Evolutionary conservation across 2,113 vertebrate species (phyloP).

Genomic region (Rhineura floridana): DNA sequence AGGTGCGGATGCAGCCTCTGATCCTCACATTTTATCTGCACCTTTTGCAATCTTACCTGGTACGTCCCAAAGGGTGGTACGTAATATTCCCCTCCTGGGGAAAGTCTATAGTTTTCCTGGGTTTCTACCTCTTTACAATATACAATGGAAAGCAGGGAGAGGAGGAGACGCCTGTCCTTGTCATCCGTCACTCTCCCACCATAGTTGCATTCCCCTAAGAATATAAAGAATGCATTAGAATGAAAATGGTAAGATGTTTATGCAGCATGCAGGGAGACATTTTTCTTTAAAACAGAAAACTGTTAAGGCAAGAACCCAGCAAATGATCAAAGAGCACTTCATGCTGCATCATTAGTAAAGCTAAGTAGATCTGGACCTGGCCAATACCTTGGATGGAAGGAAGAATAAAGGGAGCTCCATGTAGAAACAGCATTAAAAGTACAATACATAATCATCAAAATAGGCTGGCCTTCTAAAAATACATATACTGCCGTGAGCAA

Average conservation of each 20-base stretch:
- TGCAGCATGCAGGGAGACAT: not conserved
- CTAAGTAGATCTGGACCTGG: too few relatives aligned
- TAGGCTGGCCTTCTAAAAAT: too few relatives aligned
- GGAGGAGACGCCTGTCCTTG: conserved; percentile 90
- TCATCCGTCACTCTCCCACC: conserved; percentile 95
- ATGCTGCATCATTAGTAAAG: too few relatives aligned
- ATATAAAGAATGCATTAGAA: conserved; percentile 39
- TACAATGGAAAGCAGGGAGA: conserved; percentile 89
- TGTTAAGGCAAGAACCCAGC: too few relatives aligned
- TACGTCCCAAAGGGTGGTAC: conserved; percentile 84
- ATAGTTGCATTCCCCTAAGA: conserved; percentile 93
- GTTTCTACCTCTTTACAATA: conserved; percentile 83
- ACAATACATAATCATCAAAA: too few relatives aligned
- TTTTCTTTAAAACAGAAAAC: not conserved
- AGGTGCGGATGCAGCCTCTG: too few relatives aligned
- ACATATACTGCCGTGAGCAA: too few relatives aligned
- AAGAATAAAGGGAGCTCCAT: too few relatives aligned
- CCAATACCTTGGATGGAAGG: too few relatives aligned
- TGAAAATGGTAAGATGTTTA: conserved; percentile 3
- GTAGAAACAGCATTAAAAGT: too few relatives aligned
- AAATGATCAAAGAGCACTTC: too few relatives aligned
- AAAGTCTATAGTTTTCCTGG: conserved; percentile 79
- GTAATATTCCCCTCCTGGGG: conserved; percentile 82
- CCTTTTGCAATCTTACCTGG: conserved; percentile 76
- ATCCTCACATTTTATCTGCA: not conserved